phyloP scores from a whole-genome alignment of 1,140 invertebrate species.

The Pogonus chalceus region DNA sequence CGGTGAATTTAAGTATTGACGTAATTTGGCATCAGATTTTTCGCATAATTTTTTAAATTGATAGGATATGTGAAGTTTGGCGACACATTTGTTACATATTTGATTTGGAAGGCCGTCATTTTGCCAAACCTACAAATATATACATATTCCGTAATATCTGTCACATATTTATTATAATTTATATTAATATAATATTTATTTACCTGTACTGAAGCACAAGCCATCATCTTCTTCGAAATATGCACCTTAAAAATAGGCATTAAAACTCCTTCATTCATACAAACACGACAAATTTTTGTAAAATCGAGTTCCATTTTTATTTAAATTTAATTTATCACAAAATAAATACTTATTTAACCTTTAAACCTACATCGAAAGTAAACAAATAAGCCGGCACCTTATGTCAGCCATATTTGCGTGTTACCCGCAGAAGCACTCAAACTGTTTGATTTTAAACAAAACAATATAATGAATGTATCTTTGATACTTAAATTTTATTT shows the following conservation, averaged over 20 bases:
- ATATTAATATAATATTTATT: constrained; percentile 8
- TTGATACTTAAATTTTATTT: too few species aligned
- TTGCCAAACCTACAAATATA: constrained; percentile 33
- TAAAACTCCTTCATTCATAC: constrained; percentile 30
- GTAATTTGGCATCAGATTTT: constrained; percentile 33
- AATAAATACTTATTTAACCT: too few species aligned
- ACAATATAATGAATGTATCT: too few species aligned
- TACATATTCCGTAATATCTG: not conserved
- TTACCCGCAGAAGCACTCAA: too few species aligned
- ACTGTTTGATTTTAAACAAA: too few species aligned
- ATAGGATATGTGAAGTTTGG: constrained; percentile 35
- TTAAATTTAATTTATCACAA: too few species aligned
- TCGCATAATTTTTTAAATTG: constrained; percentile 38
- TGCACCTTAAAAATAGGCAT: constrained; percentile 37
- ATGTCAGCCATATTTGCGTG: too few species aligned
- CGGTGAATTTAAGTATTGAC: constrained; percentile 23
- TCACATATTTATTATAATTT: too few species aligned
- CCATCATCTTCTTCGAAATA: constrained; percentile 36
- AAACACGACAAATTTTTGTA: constrained; percentile 33
- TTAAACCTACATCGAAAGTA: too few species aligned
- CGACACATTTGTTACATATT: constrained; percentile 37
- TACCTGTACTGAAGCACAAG: constrained; percentile 36
- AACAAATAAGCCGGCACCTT: too few species aligned
- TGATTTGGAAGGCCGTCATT: constrained; percentile 36
- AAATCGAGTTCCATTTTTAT: constrained; percentile 32